These are phyloP conservation scores for Phaenicophaeus curvirostris DNA, from an alignment of 2,797 vertebrate species.

Conservation along the genomic window DNA sequence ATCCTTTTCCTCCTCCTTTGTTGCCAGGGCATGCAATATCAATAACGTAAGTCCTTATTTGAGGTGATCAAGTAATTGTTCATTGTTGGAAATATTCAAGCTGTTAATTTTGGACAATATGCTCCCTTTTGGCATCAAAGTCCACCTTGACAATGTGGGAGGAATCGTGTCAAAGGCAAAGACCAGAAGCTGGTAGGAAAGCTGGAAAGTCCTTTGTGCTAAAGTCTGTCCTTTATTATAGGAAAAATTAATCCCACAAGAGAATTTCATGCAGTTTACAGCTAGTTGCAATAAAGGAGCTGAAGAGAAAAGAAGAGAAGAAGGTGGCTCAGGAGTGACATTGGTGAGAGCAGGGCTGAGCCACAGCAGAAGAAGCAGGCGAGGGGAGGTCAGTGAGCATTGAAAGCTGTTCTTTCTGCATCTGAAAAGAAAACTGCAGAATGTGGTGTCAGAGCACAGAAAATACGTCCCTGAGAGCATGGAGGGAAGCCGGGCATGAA, in stretches of 20 bases:
- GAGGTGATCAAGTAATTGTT: background rate
- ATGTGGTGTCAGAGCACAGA: background rate
- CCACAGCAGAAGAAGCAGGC: background rate
- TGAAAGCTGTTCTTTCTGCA: background rate
- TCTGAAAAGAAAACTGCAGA: background rate
- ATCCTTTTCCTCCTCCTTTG: background rate
- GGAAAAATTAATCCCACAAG: background rate
- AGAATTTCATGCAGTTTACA: background rate
- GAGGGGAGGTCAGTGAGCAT: accelerated
- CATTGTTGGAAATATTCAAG: background rate
- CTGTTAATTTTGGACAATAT: background rate
- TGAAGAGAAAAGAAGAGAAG: background rate
- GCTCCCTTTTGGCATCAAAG: background rate
- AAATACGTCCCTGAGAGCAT: accelerated
- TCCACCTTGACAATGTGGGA: background rate
- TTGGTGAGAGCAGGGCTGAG: background rate
- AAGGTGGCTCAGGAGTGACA: background rate
- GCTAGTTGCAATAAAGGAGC: background rate
- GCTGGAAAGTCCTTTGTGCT: background rate
- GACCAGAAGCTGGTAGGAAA: background rate
- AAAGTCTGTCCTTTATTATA: background rate
- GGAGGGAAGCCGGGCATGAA: background rate
- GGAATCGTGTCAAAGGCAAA: background rate
- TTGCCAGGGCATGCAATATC: background rate
- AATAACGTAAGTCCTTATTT: background rate